phyloP scores from a whole-genome alignment of 2,888 invertebrate species.

The Pollenia angustigena region DNA sequence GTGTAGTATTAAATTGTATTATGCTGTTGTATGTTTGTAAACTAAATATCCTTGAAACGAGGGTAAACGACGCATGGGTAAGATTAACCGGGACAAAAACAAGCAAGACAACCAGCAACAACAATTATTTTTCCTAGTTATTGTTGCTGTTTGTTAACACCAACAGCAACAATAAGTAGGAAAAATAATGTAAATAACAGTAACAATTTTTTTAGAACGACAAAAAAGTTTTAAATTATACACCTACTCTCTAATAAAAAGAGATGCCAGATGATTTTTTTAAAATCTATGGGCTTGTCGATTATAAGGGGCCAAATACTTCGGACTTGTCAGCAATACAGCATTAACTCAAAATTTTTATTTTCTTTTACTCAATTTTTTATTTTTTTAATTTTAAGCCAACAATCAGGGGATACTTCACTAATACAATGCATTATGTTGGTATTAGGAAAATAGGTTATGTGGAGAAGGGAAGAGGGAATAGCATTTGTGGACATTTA shows the following conservation, averaged over 20 bases:
- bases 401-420: too few relatives aligned
- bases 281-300: too few relatives aligned
- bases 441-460: too few relatives aligned
- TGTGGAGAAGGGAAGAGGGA: too few relatives aligned
- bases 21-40: constrained; percentile 28
- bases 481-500: too few relatives aligned
- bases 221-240: constrained; percentile 13
- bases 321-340: too few relatives aligned
- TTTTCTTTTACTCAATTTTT: too few relatives aligned
- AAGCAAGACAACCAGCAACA: constrained; percentile 16
- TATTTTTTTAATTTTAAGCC: too few relatives aligned
- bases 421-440: too few relatives aligned
- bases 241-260: background rate
- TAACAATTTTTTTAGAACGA: constrained; percentile 27
- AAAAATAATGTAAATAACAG: constrained; percentile 48
- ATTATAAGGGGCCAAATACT: too few relatives aligned
- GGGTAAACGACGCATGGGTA: constrained; percentile 56
- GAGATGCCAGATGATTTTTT: background rate
- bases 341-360: too few relatives aligned
- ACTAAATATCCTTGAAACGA: constrained; percentile 61
- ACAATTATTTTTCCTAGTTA: background rate
- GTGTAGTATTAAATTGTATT: constrained; percentile 39
- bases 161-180: constrained; percentile 31
- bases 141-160: background rate
- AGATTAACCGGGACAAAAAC: constrained; percentile 62